Percentiles rank a stretch among this genome's conserved stretches.
Evolutionary conservation across 1,140 invertebrate genomes (phyloP).

Genomic region (Ladona fulva): DNA sequence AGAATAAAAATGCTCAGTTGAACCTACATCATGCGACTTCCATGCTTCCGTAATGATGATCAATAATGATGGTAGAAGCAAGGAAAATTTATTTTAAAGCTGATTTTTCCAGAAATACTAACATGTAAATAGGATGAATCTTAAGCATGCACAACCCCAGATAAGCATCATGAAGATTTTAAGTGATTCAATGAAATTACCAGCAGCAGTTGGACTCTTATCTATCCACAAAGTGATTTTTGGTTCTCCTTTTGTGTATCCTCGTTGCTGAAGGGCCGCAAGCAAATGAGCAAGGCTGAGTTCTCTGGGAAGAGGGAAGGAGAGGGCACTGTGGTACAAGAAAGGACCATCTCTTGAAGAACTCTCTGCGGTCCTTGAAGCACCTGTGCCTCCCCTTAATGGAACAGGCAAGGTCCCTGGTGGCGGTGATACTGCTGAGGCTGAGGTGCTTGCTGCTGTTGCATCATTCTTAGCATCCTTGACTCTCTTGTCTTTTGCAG

Average conservation of each 20-base stretch:
- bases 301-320: constrained; percentile 43
- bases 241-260: background rate
- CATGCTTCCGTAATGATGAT: too few relatives aligned
- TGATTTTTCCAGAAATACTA: too few relatives aligned
- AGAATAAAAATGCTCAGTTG: too few relatives aligned
- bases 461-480: constrained; percentile 59
- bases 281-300: constrained; percentile 53
- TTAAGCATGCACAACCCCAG: too few relatives aligned
- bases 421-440: constrained; percentile 17
- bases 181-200: too few relatives aligned
- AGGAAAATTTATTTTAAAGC: too few relatives aligned
- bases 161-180: too few relatives aligned
- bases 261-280: constrained; percentile 40
- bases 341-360: background rate
- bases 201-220: background rate
- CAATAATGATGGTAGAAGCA: too few relatives aligned
- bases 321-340: constrained; percentile 34
- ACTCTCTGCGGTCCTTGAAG: background rate
- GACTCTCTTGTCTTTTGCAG: constrained; percentile 71
- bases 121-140: too few relatives aligned
- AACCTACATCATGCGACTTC: too few relatives aligned
- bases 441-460: constrained; percentile 25
- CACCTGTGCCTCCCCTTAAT: constrained; percentile 23
- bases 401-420: constrained; percentile 24
- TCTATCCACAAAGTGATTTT: background rate